A percentile compares a stretch with the other conserved stretches of the same genome.
Evolutionary conservation across 2,888 invertebrate species (phyloP).

Genomic region (Carabus problematicus): DNA sequence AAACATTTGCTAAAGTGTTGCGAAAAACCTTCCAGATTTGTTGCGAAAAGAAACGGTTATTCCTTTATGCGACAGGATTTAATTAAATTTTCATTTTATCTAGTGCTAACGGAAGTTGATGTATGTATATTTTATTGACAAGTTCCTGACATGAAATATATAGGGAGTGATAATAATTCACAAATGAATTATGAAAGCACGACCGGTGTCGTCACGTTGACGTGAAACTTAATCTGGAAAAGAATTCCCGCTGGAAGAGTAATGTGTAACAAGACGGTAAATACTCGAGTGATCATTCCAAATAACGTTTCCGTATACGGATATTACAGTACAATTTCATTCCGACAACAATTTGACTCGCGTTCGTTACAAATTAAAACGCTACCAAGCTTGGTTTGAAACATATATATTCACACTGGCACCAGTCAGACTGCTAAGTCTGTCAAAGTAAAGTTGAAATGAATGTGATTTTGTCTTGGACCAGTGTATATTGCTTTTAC

Average conservation of each 20-base stretch:
- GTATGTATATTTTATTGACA: too few species aligned
- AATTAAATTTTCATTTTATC: too few species aligned
- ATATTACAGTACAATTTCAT: slow-evolving; percentile 14
- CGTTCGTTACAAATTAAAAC: slow-evolving; percentile 3
- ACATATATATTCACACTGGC: background rate
- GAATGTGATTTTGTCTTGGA: slow-evolving; percentile 5
- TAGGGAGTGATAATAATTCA: too few species aligned
- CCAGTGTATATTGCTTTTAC: slow-evolving; percentile 14
- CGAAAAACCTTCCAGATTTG: too few species aligned
- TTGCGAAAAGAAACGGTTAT: too few species aligned
- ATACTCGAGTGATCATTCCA: background rate
- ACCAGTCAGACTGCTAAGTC: background rate
- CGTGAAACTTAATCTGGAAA: background rate
- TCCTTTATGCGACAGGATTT: too few species aligned
- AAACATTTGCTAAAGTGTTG: too few species aligned
- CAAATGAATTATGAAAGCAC: background rate
- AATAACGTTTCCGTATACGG: slow-evolving; percentile 5
- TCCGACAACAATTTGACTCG: slow-evolving; percentile 7
- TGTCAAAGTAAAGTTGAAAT: slow-evolving; percentile 5
- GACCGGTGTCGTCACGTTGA: background rate
- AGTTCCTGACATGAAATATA: too few species aligned
- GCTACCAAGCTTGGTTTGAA: background rate
- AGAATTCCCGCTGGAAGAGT: background rate
- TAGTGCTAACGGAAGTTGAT: too few species aligned
- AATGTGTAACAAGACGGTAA: background rate